Evolutionary conservation across 2,797 vertebrate genomes (phyloP).

Genomic region (Tarsius wallacei): DNA sequence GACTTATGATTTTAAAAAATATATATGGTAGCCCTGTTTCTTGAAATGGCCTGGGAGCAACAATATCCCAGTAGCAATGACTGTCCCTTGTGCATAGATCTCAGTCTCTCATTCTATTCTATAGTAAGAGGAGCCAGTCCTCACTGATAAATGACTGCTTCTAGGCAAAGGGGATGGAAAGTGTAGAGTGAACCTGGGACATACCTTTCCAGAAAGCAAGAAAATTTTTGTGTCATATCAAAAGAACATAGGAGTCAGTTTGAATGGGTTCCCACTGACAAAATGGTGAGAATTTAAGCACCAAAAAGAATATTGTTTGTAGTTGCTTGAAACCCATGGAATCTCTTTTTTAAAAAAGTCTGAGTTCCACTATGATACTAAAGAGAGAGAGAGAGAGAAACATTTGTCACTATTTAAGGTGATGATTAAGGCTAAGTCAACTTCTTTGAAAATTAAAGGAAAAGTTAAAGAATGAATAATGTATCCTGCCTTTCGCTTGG

Average conservation of each 20-base stretch:
- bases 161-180: not conserved
- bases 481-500: not conserved
- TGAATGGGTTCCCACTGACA: too few species aligned
- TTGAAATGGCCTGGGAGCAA: not conserved
- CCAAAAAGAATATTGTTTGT: not conserved
- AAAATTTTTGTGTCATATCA: not conserved
- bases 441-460: not conserved
- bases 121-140: not conserved
- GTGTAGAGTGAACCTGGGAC: not conserved
- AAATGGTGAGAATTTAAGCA: not conserved
- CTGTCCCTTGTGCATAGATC: not conserved
- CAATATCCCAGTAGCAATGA: not conserved
- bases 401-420: not conserved
- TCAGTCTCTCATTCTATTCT: not conserved
- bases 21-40: not conserved
- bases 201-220: not conserved
- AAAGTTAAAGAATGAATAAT: not conserved
- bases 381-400: not conserved
- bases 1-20: not conserved
- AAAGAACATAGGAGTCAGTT: not conserved
- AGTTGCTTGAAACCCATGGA: not conserved
- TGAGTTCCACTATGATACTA: not conserved
- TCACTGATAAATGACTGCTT: not conserved
- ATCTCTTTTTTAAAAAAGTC: not conserved
- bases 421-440: not conserved